Evolutionary conservation across 2,797 vertebrate genomes (phyloP).

Genomic region (Streptopelia turtur): DNA sequence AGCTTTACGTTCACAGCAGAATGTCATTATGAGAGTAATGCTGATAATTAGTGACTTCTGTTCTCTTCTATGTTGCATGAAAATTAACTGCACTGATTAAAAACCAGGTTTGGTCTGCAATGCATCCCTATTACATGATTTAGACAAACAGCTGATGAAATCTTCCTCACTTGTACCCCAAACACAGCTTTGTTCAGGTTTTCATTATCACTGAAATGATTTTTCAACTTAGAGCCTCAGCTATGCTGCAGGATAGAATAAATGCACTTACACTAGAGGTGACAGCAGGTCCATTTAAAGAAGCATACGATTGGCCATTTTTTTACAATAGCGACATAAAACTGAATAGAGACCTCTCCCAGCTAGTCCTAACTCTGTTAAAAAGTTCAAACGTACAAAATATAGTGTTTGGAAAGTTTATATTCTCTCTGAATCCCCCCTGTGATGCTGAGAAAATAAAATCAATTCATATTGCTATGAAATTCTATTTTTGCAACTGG

Average conservation of each 20-base stretch:
- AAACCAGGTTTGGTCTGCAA: background rate
- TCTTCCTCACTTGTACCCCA: background rate
- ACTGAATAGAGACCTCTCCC: background rate
- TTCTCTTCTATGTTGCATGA: background rate
- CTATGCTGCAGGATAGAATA: background rate
- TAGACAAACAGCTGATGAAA: background rate
- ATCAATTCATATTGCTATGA: slow-evolving; percentile 71
- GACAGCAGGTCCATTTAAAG: slow-evolving; percentile 29
- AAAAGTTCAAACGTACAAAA: slow-evolving; percentile 59
- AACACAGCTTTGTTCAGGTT: background rate
- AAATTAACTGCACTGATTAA: background rate
- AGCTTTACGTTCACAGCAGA: background rate
- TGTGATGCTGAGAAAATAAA: slow-evolving; percentile 64
- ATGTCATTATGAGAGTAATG: background rate
- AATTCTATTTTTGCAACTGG: slow-evolving; percentile 65
- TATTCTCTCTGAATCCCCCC: slow-evolving; percentile 33
- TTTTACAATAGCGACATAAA: slow-evolving; percentile 35
- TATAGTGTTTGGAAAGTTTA: slow-evolving; percentile 24
- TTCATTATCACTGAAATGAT: background rate
- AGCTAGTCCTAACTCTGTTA: slow-evolving; percentile 26
- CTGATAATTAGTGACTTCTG: background rate
- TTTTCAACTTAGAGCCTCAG: background rate
- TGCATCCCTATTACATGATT: background rate
- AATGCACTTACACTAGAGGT: background rate
- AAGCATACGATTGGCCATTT: background rate